Percentiles rank a stretch among this genome's conserved stretches.
These are phyloP conservation scores for Salvelinus fontinalis DNA, from an alignment of 2,113 vertebrate species.

Conservation along the genomic window DNA sequence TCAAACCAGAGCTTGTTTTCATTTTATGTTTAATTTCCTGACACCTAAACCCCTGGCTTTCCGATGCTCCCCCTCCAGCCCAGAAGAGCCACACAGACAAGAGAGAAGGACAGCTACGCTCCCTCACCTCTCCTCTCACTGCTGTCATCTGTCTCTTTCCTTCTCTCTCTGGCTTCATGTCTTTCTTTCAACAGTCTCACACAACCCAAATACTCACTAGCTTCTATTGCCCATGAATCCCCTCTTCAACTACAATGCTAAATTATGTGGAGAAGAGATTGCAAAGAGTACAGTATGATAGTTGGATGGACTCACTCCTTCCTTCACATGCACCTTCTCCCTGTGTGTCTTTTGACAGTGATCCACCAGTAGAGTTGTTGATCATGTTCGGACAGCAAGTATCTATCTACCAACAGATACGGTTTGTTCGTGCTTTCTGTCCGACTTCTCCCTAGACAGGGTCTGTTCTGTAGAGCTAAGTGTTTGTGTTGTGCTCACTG, in stretches of 20 bases:
- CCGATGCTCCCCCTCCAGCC: constrained; percentile 71
- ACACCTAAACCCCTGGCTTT: constrained; percentile 84
- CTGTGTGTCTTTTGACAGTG: too few species aligned
- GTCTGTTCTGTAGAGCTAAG: not conserved
- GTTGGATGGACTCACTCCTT: not conserved
- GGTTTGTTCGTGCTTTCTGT: not conserved
- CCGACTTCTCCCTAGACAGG: not conserved
- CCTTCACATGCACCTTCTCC: not conserved
- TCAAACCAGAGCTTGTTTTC: constrained; percentile 87
- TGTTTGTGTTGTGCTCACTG: constrained; percentile 25
- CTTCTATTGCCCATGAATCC: not conserved
- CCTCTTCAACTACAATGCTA: not conserved
- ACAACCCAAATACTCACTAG: not conserved
- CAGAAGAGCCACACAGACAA: constrained; percentile 46
- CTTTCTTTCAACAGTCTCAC: too few species aligned
- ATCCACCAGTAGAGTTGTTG: too few species aligned
- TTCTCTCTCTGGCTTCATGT: not conserved
- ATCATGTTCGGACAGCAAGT: not conserved
- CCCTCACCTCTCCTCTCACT: constrained; percentile 27
- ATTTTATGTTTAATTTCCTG: constrained; percentile 99
- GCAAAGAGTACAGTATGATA: rapidly evolving
- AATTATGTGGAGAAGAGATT: not conserved
- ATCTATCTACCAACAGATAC: not conserved
- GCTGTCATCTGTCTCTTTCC: constrained; percentile 23
- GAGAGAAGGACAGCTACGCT: constrained; percentile 34